Conservation (phyloP, 2,888 invertebrate genomes). For the Celastrina argiolus region DNA sequence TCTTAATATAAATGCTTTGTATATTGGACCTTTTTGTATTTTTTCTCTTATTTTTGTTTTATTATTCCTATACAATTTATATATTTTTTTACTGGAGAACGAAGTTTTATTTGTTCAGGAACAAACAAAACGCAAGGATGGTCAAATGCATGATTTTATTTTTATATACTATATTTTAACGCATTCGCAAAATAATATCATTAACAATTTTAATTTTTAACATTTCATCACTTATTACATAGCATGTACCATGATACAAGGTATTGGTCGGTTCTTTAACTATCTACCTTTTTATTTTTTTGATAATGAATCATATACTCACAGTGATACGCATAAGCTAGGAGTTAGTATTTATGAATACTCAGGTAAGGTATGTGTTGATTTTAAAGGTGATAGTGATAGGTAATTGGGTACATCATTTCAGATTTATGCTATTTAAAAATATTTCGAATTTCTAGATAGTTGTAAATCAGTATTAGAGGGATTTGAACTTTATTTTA, state of each 20-base stretch:
- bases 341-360: not conserved
- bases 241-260: too few species aligned
- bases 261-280: too few species aligned
- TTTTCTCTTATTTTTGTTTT: conserved; percentile 4
- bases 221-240: too few species aligned
- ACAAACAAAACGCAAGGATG: not conserved
- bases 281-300: too few species aligned
- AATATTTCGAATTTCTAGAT: too few species aligned
- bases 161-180: too few species aligned
- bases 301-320: not conserved
- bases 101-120: not conserved
- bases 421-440: not conserved
- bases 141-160: not conserved
- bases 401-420: not conserved
- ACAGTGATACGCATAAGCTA: not conserved
- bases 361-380: not conserved
- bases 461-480: too few species aligned
- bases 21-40: conserved; percentile 61
- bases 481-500: too few species aligned
- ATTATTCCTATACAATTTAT: not conserved
- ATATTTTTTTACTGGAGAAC: not conserved
- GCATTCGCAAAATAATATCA: too few species aligned
- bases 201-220: too few species aligned
- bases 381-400: not conserved
- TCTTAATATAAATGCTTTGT: conserved; percentile 42